Base-by-base conservation (phyloP, 2,888 invertebrate genomes). In the Merodon equestris region DNA sequence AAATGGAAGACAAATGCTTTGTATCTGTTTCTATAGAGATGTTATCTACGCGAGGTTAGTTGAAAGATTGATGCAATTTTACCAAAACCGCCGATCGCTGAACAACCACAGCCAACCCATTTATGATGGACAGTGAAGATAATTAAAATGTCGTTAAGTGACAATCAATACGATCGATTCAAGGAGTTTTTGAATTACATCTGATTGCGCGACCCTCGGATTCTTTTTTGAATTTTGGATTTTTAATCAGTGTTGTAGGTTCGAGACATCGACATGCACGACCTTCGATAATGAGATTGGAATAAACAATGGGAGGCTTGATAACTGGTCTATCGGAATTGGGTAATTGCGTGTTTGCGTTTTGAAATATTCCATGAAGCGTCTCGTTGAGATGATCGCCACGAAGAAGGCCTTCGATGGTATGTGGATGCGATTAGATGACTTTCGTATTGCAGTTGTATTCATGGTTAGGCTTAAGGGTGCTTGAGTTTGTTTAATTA, bases 111-210 rank as follows among this genome's bases (percentile, higher is more conserved):
- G 27, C 27, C 27, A 27, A 7, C 2, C 27, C 27, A 34, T 13
- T 1, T 9, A 44, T 27, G 63, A 47, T 48, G n/a, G 50, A 40
- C 56, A 40, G 17, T 57, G 34, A 17, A 57, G 56, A 67, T 57
- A 58, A 67, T 50, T 57, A 57, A 67, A 67, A 67, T 67, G 67
- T 50, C 67, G 50, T 57, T 67, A 67, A 67, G 67, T 67, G 57
- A 67, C 67, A 67, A 67, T 57, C 50, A 50, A 51, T 67, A 44
- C 12, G 34, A 2, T 27, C 27, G 27, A 27, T 2, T 27, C 27
- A 7, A 27, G 27, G 51, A 15, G 13, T 15, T 40, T 54, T 48
- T n/a, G 47, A 48, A 15, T 27, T 13, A 19, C 56, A 5, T 19
- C 40, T 42, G 54, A 47, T 54, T 47, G 27, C 27, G 48, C 48